A percentile compares a stretch with the other conserved stretches of the same genome.
These are phyloP conservation scores for Drosophila nigricruria DNA, from an alignment of 2,888 invertebrate genomes.

Conservation along the genomic window DNA sequence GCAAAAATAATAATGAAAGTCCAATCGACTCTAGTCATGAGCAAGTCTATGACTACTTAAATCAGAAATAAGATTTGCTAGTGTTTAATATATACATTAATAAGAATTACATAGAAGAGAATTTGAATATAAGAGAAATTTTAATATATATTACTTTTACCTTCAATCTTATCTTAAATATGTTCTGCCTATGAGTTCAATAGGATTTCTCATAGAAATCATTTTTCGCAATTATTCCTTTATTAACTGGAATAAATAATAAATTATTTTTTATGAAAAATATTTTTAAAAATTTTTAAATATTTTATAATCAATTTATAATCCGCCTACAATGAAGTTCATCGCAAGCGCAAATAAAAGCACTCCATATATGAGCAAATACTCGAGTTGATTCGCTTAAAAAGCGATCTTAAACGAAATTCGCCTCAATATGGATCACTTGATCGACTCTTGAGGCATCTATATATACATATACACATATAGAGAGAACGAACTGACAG, in stretches of 20 bases:
- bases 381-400: conserved; percentile 13
- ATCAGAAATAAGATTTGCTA: background rate
- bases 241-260: background rate
- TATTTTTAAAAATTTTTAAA: background rate
- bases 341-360: background rate
- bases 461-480: background rate
- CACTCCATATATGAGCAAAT: conserved; percentile 6
- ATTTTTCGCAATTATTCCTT: too few species aligned
- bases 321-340: conserved; percentile 3
- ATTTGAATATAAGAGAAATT: background rate
- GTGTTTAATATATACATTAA: background rate
- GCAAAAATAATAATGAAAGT: background rate
- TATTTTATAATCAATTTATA: background rate
- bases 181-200: too few species aligned
- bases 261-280: background rate
- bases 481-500: conserved; percentile 47
- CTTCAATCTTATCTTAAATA: too few species aligned
- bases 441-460: conserved; percentile 21
- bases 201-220: too few species aligned
- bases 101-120: background rate
- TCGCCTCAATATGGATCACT: conserved; percentile 44
- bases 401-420: conserved; percentile 24
- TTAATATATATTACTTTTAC: background rate
- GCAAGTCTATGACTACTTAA: background rate
- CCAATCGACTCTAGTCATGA: background rate